Conservation (phyloP, 2,888 invertebrate genomes). For the Drosophila merina region DNA sequence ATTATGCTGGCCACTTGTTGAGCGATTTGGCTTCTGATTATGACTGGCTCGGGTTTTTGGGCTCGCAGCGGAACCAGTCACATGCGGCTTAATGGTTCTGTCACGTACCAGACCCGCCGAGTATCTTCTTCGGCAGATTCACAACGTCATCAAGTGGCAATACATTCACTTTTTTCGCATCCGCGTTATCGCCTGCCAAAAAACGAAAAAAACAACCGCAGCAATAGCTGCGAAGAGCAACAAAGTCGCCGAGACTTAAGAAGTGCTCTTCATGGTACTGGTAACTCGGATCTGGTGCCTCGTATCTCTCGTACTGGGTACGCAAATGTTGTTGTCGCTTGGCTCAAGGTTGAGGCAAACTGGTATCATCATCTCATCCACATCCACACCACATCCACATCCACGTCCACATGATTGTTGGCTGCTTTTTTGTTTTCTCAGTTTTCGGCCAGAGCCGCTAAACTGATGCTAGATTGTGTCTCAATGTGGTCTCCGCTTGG, state of each 20-base stretch:
- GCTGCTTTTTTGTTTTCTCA: slow-evolving; percentile 19
- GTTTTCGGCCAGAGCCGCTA: slow-evolving; percentile 40
- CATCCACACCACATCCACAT: slow-evolving; percentile 27
- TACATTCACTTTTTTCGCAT: slow-evolving; percentile 76
- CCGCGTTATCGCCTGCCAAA: slow-evolving; percentile 54
- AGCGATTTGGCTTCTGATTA: slow-evolving; percentile 13
- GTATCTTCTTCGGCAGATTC: slow-evolving; percentile 23
- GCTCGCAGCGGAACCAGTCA: slow-evolving; percentile 60
- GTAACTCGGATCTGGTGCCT: slow-evolving; percentile 35
- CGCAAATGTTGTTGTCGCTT: slow-evolving; percentile 62
- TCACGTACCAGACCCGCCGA: slow-evolving; percentile 62
- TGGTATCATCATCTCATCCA: slow-evolving; percentile 61
- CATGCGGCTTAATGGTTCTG: slow-evolving; percentile 69
- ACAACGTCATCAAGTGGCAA: slow-evolving; percentile 68
- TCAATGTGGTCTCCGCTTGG: slow-evolving; percentile 45
- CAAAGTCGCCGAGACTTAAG: slow-evolving; percentile 58
- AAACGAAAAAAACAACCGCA: slow-evolving; percentile 7
- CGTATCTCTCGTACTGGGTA: slow-evolving; percentile 47
- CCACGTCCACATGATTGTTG: slow-evolving; percentile 34
- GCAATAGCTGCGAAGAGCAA: slow-evolving; percentile 11
- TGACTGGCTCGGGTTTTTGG: slow-evolving; percentile 20
- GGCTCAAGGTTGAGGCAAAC: slow-evolving; percentile 72
- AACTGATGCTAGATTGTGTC: slow-evolving; percentile 32
- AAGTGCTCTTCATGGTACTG: slow-evolving; percentile 68
- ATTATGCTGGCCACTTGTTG: slow-evolving; percentile 3